Evolutionary conservation across 2,113 vertebrate species (phyloP), one percentile per base, ranked within the genome.

Genomic region (Lophius piscatorius): DNA sequence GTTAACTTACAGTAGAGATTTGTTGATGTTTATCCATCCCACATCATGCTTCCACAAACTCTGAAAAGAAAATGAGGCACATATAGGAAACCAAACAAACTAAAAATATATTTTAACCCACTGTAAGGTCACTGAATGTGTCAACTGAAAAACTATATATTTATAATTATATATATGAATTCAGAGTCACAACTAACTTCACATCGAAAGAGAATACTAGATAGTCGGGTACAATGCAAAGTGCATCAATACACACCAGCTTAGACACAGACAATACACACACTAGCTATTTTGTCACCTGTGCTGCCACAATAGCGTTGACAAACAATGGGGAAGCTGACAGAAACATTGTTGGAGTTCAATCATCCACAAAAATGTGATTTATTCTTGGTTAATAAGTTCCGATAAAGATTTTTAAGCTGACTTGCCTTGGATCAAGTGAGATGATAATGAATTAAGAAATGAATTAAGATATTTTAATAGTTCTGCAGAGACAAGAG

Each of bases 21-120:
- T 22, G 66, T 74, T 64, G 81, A 69, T 79, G 86, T 84, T 87
- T 89, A 91, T 89, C 91, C 89, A 90, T 92, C 87, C 90, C 90
- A 90, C 86, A 90, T 87, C 87, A 91, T 88, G 76, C 82, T 88
- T 83, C 83, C 84, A 84, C 86, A 90, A 73, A 84, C 85, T 86
- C 91, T 92, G 24, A 33, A 60, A 55, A 56, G 34, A 72, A 48
- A 38, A 70, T 17, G 58, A 58, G 41, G 26, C 7, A 51, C 17
- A 72, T 5, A 31, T 3, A 17, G n/a, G 40, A 20, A 62, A 35
- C 16, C 22, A 54, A 35, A 12, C 54, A 39, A 24, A 12, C 6
- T 9, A n/a, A 31, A 10, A n/a, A n/a, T n/a, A n/a, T 1, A 3
- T 28, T 56, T 39, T n/a, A 57, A 22, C 13, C 6, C 13, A 51